A percentile compares a stretch with the other conserved stretches of the same genome.
Evolutionary conservation across 2,888 invertebrate genomes (phyloP).

Genomic region (Lissocephala sabroskyi): DNA sequence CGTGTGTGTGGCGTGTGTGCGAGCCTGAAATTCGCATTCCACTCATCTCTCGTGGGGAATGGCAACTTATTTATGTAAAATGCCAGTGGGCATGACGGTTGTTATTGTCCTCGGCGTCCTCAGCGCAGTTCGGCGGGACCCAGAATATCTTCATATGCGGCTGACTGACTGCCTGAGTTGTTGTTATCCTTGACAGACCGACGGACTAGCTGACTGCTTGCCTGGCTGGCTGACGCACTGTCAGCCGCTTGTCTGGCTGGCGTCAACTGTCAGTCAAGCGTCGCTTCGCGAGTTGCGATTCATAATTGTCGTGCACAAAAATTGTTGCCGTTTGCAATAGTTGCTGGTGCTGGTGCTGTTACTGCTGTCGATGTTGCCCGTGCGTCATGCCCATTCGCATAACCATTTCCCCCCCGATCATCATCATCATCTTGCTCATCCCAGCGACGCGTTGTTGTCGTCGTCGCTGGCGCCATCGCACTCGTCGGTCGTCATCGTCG

Average conservation of each 20-base stretch:
- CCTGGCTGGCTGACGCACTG: constrained; percentile 18
- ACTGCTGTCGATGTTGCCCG: neutral
- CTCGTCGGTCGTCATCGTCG: neutral
- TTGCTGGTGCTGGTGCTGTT: too few relatives aligned
- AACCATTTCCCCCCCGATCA: too few relatives aligned
- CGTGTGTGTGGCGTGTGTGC: too few relatives aligned
- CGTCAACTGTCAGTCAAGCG: constrained; percentile 12
- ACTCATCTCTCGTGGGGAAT: too few relatives aligned
- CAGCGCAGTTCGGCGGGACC: too few relatives aligned
- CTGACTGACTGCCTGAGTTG: constrained; percentile 15
- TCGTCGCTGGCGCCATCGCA: constrained; percentile 6
- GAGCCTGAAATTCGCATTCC: neutral
- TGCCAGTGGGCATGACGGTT: constrained; percentile 28
- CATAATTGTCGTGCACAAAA: constrained; percentile 43
- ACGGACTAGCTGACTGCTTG: constrained; percentile 1
- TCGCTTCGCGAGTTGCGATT: constrained; percentile 31
- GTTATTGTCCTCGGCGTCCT: constrained; percentile 3
- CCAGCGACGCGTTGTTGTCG: constrained; percentile 3
- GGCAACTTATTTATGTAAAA: constrained; percentile 24
- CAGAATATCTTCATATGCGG: constrained; percentile 42
- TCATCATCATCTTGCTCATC: too few relatives aligned
- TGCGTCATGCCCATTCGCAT: too few relatives aligned
- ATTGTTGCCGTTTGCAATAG: constrained; percentile 11
- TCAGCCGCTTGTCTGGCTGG: constrained; percentile 6
- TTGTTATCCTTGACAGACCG: neutral